Conservation (phyloP, 2,888 invertebrate genomes). For the Drosophila villosipedis region DNA sequence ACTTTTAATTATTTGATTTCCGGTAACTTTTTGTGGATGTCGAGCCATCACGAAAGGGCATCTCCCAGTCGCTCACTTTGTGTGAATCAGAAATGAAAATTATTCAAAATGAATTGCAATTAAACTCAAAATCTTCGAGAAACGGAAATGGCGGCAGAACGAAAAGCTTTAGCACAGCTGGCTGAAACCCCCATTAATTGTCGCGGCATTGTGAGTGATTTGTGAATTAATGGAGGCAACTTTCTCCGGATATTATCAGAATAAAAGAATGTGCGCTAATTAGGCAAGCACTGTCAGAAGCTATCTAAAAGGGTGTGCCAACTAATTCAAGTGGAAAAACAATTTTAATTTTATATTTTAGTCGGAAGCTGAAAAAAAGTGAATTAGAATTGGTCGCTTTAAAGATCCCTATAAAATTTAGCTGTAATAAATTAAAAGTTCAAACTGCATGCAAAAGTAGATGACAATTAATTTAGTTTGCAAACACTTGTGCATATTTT, state of each 20-base stretch:
- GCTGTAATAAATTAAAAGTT: conserved; percentile 5
- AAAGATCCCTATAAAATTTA: conserved; percentile 7
- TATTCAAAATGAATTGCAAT: conserved; percentile 46
- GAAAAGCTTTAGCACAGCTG: conserved; percentile 37
- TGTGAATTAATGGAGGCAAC: conserved; percentile 24
- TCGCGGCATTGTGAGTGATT: conserved; percentile 35
- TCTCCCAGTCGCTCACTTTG: neutral
- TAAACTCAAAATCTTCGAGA: conserved; percentile 33
- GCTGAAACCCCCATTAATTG: conserved; percentile 23
- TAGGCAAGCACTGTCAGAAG: conserved; percentile 23
- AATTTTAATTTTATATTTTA: conserved; percentile 43
- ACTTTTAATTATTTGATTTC: neutral
- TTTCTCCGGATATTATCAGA: conserved; percentile 59
- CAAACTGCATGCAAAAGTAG: conserved; percentile 62
- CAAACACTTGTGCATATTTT: conserved; percentile 70
- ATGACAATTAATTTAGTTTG: conserved; percentile 73
- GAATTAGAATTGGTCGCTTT: conserved; percentile 34
- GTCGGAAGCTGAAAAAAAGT: conserved; percentile 34
- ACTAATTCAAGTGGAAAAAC: conserved; percentile 34
- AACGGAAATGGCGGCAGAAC: conserved; percentile 43
- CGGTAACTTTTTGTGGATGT: neutral
- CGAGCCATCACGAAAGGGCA: neutral
- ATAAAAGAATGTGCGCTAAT: conserved; percentile 57
- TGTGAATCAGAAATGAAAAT: conserved; percentile 15
- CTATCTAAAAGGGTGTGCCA: conserved; percentile 23